Base-by-base conservation (phyloP, 1,140 invertebrate genomes). In the Trachymyrmex septentrionalis region DNA sequence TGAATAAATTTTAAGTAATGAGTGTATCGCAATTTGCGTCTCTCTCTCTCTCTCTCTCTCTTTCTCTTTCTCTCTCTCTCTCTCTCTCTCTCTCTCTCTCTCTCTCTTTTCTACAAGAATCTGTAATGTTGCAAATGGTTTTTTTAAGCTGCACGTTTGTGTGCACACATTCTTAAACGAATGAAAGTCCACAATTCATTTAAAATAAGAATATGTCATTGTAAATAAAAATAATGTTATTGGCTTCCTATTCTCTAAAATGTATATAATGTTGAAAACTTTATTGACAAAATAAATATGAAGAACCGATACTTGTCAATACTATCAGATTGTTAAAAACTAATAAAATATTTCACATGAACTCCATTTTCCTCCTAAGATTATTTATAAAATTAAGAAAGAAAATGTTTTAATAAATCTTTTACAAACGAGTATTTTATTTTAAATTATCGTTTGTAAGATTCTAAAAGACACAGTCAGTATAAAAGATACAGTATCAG, bases 171-270 rank as follows among this genome's bases (percentile, higher is more conserved):
- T 64, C 30, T 85, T 85, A 73, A 91, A 88, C 66, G 76, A 85
- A 71, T 85, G 38, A 63, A 88, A 78, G 27, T 85, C n/a, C 53
- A 14, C 24, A 61, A 44, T 55, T 57, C 55, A 48, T 69, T 66
- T 55, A 85, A 81, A 90, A 34, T 66, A 86, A 86, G 71, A 21
- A 73, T 63, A 12, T 81, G 30, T 24, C 19, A 69, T 85, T 34
- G 14, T 57, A 78, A 66, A 72, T 76, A 78, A 87, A 85, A 64
- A 53, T 48, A 50, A 61, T 16, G 30, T 85, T 75, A 53, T 85
- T 85, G 78, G 84, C 85, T 88, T 91, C 86, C 89, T 87, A 91
- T 86, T 76, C 86, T 81, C 77, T 86, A 80, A 61, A 16, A 19
- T 53, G n/a, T 48, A 81, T 38, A 81, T 38, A 24, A 12, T 57